Evolutionary conservation across 2,888 invertebrate genomes (phyloP).

Genomic region (Scaptomyza polygonia): DNA sequence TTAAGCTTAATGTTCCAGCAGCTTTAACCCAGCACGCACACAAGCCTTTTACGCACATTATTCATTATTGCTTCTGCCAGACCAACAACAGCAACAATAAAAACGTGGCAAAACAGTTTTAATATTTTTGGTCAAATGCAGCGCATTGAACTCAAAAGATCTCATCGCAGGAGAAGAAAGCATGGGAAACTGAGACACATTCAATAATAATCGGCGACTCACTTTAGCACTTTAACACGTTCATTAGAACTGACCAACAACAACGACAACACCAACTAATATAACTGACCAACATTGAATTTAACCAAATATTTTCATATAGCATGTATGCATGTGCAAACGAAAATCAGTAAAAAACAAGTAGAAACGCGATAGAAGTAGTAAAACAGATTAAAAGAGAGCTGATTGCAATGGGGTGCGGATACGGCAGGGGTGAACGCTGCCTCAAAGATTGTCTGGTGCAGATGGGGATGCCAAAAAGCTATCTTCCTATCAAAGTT

Average conservation of each 20-base stretch:
- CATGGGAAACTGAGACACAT: too few relatives aligned
- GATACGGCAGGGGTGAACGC: too few relatives aligned
- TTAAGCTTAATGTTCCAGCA: conserved; percentile 40
- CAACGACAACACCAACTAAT: conserved; percentile 10
- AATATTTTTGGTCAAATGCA: conserved; percentile 53
- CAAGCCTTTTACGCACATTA: conserved; percentile 21
- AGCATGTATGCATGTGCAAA: too few relatives aligned
- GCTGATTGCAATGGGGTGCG: too few relatives aligned
- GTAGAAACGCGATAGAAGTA: too few relatives aligned
- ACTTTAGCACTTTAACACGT: conserved; percentile 3
- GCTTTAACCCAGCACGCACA: conserved; percentile 36
- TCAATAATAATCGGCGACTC: background rate
- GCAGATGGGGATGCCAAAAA: too few relatives aligned
- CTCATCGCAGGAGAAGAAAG: background rate
- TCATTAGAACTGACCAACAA: conserved; percentile 35
- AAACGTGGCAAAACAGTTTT: conserved; percentile 50
- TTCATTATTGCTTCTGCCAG: conserved; percentile 12
- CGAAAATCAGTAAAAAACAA: too few relatives aligned
- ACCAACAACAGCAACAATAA: conserved; percentile 11
- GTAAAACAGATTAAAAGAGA: too few relatives aligned
- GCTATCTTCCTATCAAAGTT: too few relatives aligned
- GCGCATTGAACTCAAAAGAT: conserved; percentile 42
- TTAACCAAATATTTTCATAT: too few relatives aligned
- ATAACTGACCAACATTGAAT: too few relatives aligned
- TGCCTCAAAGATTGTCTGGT: too few relatives aligned